Percentiles rank a stretch among this genome's conserved stretches.
Conservation (phyloP, 2,797 vertebrate species). For the Microctenopoma steveboyesi region DNA sequence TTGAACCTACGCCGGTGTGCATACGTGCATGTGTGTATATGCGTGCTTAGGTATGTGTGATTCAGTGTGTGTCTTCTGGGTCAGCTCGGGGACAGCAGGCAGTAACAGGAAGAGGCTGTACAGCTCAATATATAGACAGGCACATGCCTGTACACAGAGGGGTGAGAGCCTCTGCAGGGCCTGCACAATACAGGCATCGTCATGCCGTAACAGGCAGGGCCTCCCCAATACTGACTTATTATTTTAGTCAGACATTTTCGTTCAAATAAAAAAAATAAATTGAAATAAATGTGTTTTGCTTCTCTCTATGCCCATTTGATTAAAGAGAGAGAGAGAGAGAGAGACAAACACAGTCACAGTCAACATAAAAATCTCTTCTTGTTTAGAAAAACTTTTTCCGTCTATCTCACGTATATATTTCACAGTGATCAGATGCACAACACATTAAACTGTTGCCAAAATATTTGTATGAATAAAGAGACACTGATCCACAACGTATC, state of each 20-base stretch:
- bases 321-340: background rate
- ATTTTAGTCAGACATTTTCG: background rate
- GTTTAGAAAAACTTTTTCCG: background rate
- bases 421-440: background rate
- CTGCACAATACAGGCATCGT: background rate
- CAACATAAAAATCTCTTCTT: background rate
- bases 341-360: too few relatives aligned
- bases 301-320: background rate
- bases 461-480: background rate
- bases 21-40: conserved; percentile 4
- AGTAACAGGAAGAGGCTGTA: conserved; percentile 30
- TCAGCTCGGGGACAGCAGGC: conserved; percentile 43
- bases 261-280: background rate
- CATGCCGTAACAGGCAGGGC: background rate
- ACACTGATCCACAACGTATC: conserved; percentile 9
- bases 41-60: background rate
- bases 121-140: conserved; percentile 11
- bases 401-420: background rate
- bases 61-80: conserved; percentile 35
- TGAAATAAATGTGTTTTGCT: background rate
- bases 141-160: conserved; percentile 17
- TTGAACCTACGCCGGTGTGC: conserved; percentile 10
- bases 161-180: conserved; percentile 1
- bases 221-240: background rate
- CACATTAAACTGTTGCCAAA: conserved; percentile 9